A percentile compares a stretch with the other conserved stretches of the same genome.
Evolutionary conservation across 2,113 vertebrate genomes (phyloP).

Genomic region (Felis chaus): DNA sequence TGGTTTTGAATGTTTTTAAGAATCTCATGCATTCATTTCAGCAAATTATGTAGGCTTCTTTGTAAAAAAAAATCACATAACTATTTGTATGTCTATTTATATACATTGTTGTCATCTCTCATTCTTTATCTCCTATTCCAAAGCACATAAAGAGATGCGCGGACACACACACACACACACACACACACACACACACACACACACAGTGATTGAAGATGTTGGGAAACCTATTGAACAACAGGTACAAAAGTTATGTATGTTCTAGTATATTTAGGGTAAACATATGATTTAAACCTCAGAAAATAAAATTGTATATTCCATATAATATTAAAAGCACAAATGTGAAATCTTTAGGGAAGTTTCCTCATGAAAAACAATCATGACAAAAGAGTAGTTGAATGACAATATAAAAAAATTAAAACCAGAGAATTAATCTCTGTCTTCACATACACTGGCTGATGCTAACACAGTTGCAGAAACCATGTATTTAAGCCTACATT

Average conservation of each 20-base stretch:
- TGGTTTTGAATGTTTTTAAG: background rate
- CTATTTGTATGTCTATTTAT: slow-evolving; percentile 15
- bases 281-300: background rate
- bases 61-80: background rate
- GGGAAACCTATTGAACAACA: background rate
- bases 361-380: slow-evolving; percentile 41
- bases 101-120: background rate
- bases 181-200: background rate
- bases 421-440: slow-evolving; percentile 80
- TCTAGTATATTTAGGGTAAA: background rate
- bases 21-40: slow-evolving; percentile 24
- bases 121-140: background rate
- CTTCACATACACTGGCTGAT: slow-evolving; percentile 55
- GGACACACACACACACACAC: background rate
- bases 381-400: slow-evolving; percentile 12
- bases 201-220: background rate
- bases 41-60: background rate
- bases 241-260: background rate
- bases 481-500: slow-evolving; percentile 84
- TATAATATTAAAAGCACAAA: background rate
- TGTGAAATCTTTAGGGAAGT: background rate
- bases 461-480: slow-evolving; percentile 70
- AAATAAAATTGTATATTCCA: background rate
- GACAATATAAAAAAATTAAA: slow-evolving; percentile 68
- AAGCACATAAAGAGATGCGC: background rate